Base-by-base conservation (phyloP, 2,113 vertebrate genomes). In the Semnopithecus entellus region DNA sequence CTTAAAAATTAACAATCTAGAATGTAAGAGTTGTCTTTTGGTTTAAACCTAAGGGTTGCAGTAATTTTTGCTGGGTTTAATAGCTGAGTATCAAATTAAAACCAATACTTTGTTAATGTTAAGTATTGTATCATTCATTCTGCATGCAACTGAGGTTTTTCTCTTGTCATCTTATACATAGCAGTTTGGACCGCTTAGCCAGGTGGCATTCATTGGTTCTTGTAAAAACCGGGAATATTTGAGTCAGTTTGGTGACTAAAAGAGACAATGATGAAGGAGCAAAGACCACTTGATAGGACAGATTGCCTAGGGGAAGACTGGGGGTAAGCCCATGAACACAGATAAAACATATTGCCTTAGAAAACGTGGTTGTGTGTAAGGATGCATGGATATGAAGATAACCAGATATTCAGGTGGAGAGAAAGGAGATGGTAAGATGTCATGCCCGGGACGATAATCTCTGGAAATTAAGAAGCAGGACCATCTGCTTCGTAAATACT, bases 1-100 rank as follows among this genome's bases (percentile, higher is more conserved):
- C 88, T 40, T 4, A 9, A 79, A 79, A 85, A 20, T 68, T 81
- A 72, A 32, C 7, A 91, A n/a, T 83, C 17, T 75, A 82, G 76
- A 52, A 88, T 22, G 70, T 8, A 64, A 45, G 6, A 38, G 23
- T 35, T 88, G 12, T 68, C 27, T 88, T 88, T 91, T 75, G 43
- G n/a, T 79, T 91, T 52, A 66, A 95, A 84, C 16, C 35, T 32
- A 66, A 66, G 38, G 43, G 32, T 73, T 93, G 27, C 9, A 57
- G 14, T 88, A 84, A 57, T 79, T 90, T 91, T 64, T 83, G 27
- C 40, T 80, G 45, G 68, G 94, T 95, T 96, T 78, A 64, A 40
- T 90, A 73, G 87, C 20, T 61, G 59, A 61, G 1, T 61, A 27
- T 61, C 25, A 61, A 61, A 61, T 64, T 55, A 84, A 91, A 89